A percentile compares a stretch with the other conserved stretches of the same genome.
Conservation (phyloP, 53 echinoderm and acorn worm species). For the Holothuria leucospilota region DNA sequence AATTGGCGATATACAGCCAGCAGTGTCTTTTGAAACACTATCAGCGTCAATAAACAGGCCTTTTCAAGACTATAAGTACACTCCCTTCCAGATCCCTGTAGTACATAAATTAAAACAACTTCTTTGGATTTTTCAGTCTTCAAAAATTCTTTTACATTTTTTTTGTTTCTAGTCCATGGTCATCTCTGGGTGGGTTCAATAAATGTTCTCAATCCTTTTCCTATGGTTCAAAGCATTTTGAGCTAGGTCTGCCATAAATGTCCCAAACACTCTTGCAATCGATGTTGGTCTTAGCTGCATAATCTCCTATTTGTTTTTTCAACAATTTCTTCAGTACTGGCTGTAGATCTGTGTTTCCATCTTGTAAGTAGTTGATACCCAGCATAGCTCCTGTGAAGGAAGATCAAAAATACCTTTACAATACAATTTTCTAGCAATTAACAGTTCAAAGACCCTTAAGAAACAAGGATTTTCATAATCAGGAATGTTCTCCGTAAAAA, state of each 20-base stretch:
- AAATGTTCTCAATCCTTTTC: too few species aligned
- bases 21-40: too few species aligned
- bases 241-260: slow-evolving; percentile 31
- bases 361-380: neutral
- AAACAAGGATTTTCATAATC: too few species aligned
- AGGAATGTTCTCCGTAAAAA: too few species aligned
- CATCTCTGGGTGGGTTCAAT: too few species aligned
- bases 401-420: neutral
- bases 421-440: neutral
- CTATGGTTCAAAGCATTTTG: slow-evolving; percentile 1
- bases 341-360: neutral
- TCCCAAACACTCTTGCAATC: neutral
- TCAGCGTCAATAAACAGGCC: neutral
- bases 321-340: neutral
- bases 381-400: slow-evolving; percentile 7
- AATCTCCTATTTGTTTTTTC: neutral
- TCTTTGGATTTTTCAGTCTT: slow-evolving; percentile 8
- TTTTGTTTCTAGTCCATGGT: too few species aligned
- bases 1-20: too few species aligned
- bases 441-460: too few species aligned
- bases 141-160: too few species aligned
- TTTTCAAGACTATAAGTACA: slow-evolving; percentile 21
- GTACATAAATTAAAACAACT: slow-evolving; percentile 15
- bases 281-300: neutral
- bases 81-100: neutral